Percentiles rank a stretch among this genome's conserved stretches.
Conservation (phyloP, 2,113 vertebrate genomes). For the Prinia subflava region DNA sequence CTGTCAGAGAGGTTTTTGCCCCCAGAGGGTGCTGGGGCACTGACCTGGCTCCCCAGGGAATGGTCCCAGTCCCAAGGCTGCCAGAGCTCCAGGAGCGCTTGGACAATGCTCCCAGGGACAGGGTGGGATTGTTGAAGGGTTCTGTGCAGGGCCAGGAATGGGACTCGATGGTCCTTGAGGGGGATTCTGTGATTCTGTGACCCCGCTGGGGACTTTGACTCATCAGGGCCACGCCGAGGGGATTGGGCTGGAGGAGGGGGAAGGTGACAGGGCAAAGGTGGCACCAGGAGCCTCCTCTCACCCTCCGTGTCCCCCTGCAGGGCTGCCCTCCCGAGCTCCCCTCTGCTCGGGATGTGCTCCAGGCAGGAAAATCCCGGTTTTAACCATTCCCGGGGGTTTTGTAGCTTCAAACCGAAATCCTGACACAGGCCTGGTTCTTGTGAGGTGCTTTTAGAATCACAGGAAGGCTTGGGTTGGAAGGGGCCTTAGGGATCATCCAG, state of each 20-base stretch:
- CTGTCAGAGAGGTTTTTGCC: accelerated
- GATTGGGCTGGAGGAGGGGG: too few species aligned
- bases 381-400: neutral
- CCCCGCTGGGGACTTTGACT: neutral
- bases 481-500: neutral
- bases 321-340: neutral
- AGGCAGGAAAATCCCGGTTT: neutral
- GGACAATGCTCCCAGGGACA: neutral
- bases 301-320: neutral
- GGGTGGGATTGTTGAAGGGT: neutral
- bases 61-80: neutral
- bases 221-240: neutral
- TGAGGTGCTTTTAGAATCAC: accelerated
- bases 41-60: neutral
- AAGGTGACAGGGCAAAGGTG: neutral
- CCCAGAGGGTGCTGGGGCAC: neutral
- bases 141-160: neutral
- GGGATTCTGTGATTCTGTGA: neutral
- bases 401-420: neutral
- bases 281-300: neutral
- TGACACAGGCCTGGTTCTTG: too few species aligned
- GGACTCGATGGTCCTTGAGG: neutral
- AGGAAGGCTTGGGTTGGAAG: neutral
- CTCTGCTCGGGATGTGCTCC: neutral
- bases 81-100: neutral